Conservation (phyloP, 1,140 invertebrate genomes). For the Pogonomyrmex barbatus region DNA sequence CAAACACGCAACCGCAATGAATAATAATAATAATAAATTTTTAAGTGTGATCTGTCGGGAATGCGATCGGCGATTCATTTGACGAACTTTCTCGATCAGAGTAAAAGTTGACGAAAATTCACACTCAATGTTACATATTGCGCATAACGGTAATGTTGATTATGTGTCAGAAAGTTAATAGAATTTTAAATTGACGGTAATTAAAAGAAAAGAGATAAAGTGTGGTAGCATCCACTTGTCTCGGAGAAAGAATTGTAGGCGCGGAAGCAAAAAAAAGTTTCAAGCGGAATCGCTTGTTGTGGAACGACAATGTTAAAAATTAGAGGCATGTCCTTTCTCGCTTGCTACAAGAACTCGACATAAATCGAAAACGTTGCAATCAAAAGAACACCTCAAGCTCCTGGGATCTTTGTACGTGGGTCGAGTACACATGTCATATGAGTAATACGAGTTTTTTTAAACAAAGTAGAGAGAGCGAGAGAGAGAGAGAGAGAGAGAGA, state of each 20-base stretch:
- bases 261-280: background rate
- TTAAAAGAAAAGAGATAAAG: background rate
- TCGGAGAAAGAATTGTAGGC: background rate
- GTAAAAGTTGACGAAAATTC: background rate
- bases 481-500: background rate
- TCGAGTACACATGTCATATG: background rate
- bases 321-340: background rate
- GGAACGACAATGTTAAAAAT: slow-evolving; percentile 2
- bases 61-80: background rate
- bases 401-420: background rate
- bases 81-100: background rate
- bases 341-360: background rate
- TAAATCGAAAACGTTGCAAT: background rate
- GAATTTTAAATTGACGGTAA: background rate
- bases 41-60: background rate
- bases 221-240: background rate
- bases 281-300: background rate
- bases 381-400: background rate
- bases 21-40: slow-evolving; percentile 13
- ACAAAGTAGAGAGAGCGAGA: too few relatives aligned
- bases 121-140: background rate
- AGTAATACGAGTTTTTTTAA: slow-evolving; percentile 15
- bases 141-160: background rate
- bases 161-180: background rate
- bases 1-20: background rate